These are phyloP conservation scores for Hydropotes inermis DNA, from an alignment of 2,113 vertebrate genomes.

Conservation along the genomic window DNA sequence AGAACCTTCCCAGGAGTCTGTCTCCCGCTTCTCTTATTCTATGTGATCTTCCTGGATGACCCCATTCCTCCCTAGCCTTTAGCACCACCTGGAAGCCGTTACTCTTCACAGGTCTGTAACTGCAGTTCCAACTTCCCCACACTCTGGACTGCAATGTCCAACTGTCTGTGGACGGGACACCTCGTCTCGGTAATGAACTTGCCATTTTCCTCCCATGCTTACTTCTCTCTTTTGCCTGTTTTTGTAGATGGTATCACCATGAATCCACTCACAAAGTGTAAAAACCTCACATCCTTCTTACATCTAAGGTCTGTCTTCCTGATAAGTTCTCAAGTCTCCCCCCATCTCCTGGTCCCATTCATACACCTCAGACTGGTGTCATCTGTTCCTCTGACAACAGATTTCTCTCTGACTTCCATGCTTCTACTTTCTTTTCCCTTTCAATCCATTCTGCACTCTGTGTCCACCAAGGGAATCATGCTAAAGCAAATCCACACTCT, in stretches of 20 bases:
- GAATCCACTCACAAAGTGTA: neutral
- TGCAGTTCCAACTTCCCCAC: neutral
- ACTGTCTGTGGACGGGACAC: neutral
- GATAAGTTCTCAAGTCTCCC: neutral
- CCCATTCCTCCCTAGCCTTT: neutral
- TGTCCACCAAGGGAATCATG: neutral
- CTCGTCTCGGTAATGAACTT: no score
- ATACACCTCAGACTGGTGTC: rapidly evolving
- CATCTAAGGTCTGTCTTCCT: neutral
- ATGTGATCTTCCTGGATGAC: neutral
- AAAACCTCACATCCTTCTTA: neutral
- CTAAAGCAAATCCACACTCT: neutral
- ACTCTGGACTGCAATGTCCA: neutral
- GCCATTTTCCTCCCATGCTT: neutral
- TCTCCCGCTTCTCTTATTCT: neutral
- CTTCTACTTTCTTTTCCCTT: neutral
- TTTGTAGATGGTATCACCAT: neutral
- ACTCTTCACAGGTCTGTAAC: neutral
- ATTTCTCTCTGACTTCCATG: neutral
- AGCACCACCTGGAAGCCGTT: neutral
- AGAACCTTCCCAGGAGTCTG: neutral
- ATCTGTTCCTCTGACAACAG: neutral
- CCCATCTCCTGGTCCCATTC: no score
- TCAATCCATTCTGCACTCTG: neutral
- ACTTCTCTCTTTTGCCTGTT: neutral